These are phyloP conservation scores for Pteria penguin DNA, from an alignment of 2,888 invertebrate genomes.

Conservation along the genomic window DNA sequence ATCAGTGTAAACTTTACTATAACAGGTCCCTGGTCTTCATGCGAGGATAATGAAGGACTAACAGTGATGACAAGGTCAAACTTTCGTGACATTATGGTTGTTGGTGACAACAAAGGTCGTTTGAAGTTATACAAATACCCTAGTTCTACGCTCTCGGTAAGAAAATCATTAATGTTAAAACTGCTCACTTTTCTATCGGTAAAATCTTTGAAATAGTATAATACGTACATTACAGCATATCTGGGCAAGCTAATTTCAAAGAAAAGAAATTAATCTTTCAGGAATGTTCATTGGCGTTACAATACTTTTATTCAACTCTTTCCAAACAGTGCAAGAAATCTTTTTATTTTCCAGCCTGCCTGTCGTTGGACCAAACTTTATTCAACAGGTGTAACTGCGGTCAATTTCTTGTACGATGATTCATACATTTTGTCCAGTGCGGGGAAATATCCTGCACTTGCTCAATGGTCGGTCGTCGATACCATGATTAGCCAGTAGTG, in stretches of 20 bases:
- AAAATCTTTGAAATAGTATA: too few species aligned
- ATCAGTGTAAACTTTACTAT: too few species aligned
- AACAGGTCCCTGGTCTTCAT: slow-evolving; percentile 74
- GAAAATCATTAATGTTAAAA: background rate
- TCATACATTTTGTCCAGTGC: slow-evolving; percentile 91
- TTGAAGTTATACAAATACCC: slow-evolving; percentile 93
- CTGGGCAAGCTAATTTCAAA: too few species aligned
- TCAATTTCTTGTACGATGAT: slow-evolving; percentile 92
- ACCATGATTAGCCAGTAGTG: background rate
- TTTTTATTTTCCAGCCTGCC: slow-evolving; percentile 81
- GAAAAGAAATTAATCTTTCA: too few species aligned
- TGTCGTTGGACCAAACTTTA: slow-evolving; percentile 94
- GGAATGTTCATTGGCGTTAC: too few species aligned
- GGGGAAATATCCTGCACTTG: slow-evolving; percentile 92
- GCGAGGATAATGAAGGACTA: slow-evolving; percentile 67
- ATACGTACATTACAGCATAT: too few species aligned
- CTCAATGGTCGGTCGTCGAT: slow-evolving; percentile 86
- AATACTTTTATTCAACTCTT: too few species aligned
- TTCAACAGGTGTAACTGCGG: slow-evolving; percentile 89
- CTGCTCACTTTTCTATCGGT: background rate
- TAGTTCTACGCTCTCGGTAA: slow-evolving; percentile 53
- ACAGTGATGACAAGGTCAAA: slow-evolving; percentile 65
- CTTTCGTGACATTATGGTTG: slow-evolving; percentile 88
- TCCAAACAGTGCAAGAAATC: too few species aligned
- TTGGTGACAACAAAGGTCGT: slow-evolving; percentile 94